phyloP scores from a whole-genome alignment of 2,888 invertebrate genomes.

The Drosophila atripex region DNA sequence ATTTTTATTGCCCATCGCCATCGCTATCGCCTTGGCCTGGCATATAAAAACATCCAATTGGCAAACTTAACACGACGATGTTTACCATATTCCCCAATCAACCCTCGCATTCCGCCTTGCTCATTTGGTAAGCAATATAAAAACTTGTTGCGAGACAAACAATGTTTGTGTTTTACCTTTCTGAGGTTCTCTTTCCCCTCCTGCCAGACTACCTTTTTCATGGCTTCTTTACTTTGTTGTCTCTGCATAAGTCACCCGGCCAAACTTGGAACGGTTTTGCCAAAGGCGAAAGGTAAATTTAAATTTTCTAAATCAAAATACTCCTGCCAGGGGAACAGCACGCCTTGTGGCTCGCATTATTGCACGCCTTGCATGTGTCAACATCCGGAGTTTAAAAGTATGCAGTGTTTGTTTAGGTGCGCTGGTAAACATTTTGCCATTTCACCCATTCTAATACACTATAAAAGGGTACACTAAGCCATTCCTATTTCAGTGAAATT shows the following conservation, averaged over 20 bases:
- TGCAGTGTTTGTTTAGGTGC: constrained; percentile 71
- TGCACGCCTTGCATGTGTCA: constrained; percentile 50
- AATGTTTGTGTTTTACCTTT: constrained; percentile 56
- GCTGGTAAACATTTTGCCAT: constrained; percentile 50
- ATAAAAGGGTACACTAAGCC: not conserved
- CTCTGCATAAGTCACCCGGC: constrained; percentile 51
- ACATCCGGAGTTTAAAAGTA: constrained; percentile 54
- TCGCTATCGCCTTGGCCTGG: constrained; percentile 24
- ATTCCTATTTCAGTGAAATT: too few species aligned
- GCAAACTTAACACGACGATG: constrained; percentile 41
- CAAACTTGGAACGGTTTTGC: not conserved
- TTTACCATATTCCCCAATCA: constrained; percentile 27
- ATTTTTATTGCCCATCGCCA: constrained; percentile 56
- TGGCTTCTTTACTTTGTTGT: constrained; percentile 49
- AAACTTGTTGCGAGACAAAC: constrained; percentile 63
- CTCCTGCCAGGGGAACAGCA: constrained; percentile 53
- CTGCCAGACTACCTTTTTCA: constrained; percentile 28
- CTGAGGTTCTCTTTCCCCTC: constrained; percentile 2
- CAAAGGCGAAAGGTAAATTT: constrained; percentile 48
- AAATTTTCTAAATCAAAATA: constrained; percentile 77
- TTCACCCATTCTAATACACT: constrained; percentile 16
- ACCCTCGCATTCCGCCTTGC: constrained; percentile 29
- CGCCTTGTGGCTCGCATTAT: constrained; percentile 20
- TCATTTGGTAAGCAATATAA: constrained; percentile 76
- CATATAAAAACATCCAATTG: constrained; percentile 48